Evolutionary conservation across 2,888 invertebrate species (phyloP).

Genomic region (Dynastes grantii): DNA sequence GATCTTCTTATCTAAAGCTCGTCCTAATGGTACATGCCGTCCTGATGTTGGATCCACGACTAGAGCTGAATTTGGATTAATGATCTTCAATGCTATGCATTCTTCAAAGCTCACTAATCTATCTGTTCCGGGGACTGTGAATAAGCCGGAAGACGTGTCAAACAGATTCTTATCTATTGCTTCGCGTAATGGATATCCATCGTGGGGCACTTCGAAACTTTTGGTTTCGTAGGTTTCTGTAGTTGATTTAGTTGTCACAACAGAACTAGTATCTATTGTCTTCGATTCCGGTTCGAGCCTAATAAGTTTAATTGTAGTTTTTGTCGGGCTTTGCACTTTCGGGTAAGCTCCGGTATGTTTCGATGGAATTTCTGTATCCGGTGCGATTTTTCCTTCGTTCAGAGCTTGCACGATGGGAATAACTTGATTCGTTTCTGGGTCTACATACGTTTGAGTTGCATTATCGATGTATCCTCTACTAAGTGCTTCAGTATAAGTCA

Average conservation of each 20-base stretch:
- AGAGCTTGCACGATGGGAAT: constrained; percentile 86
- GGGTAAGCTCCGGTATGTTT: constrained; percentile 59
- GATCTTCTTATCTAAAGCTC: constrained; percentile 85
- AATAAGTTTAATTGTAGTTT: constrained; percentile 58
- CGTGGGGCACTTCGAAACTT: constrained; percentile 85
- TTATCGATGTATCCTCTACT: constrained; percentile 87
- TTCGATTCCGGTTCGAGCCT: constrained; percentile 46
- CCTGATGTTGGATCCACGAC: constrained; percentile 80
- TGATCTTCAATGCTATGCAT: constrained; percentile 87
- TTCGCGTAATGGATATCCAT: constrained; percentile 87
- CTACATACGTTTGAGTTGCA: constrained; percentile 81
- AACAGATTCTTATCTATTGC: constrained; percentile 88
- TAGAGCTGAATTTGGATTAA: constrained; percentile 87
- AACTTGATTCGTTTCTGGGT: constrained; percentile 82
- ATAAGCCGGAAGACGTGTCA: constrained; percentile 87
- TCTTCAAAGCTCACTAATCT: constrained; percentile 89
- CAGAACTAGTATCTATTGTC: constrained; percentile 8
- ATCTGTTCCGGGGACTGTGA: constrained; percentile 90
- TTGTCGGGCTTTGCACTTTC: constrained; percentile 56
- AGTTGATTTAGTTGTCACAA: constrained; percentile 56
- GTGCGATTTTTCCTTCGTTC: constrained; percentile 80
- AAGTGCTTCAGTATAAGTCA: constrained; percentile 86
- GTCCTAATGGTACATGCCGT: constrained; percentile 78
- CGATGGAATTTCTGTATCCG: constrained; percentile 70
- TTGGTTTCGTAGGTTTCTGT: constrained; percentile 74